Base-by-base conservation (phyloP, 2,888 invertebrate genomes). In the Ganaspis brasiliensis region DNA sequence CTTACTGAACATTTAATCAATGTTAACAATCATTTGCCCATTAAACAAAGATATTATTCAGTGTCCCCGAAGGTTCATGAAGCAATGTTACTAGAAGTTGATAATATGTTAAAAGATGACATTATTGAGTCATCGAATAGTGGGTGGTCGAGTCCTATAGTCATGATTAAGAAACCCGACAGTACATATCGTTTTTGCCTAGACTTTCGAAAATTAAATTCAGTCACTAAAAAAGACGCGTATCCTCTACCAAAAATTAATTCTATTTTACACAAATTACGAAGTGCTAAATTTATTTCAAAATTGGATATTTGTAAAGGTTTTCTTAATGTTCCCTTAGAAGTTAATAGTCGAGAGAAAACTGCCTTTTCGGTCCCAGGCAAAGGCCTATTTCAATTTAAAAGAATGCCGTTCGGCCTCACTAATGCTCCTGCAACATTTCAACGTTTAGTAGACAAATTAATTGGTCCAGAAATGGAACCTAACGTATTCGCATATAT, bases 281-380 rank as follows among this genome's bases (percentile, higher is more conserved):
- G 86, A 1, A 78, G 83, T 21, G 86, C 87, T 9, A 76, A 79
- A 55, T 90, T 80, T 61, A 77, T 91, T 16, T 81, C 82, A 0
- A 86, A 85, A 3, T 71, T 89, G 0, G 89, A 90, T 76, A 67
- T 84, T n/a, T 83, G 79, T 49, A 79, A 80, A 5, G 89, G 86
- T 1, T 89, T 85, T 73, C 83, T 79, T 72, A 87, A 89, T 67
- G 80, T 89, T 24, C 63, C 63, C 10, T 45, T 84, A 67, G 76
- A 59, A 8, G 72, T 79, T 40, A 26, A 61, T 0, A 82, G 82
- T 6, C 26, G 77, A 10, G 81, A 81, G n/a, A 81, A 81, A n/a
- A 88, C 88, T 8, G 88, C 88, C 2, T 89, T 88, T 61, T 84
- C 83, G 1, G 83, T 88, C 14, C 87, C 87, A 0, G 79, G 78